Conservation (phyloP, 2,797 vertebrate species). For the Telmatherina bonti region DNA sequence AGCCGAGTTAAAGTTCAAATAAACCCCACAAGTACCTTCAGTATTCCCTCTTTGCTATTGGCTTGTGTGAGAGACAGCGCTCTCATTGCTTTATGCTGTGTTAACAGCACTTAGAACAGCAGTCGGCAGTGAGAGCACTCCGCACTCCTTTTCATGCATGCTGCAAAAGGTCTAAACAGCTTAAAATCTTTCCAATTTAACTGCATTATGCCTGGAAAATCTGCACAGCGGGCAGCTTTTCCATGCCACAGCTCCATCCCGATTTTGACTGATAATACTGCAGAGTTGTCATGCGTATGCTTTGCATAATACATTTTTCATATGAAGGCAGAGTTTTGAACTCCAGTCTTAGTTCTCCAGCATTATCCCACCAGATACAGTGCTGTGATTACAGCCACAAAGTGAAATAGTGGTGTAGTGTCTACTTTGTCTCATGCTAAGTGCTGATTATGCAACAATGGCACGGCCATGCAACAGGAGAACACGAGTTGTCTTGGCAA, state of each 20-base stretch:
- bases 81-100: constrained; percentile 32
- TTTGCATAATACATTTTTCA: constrained; percentile 10
- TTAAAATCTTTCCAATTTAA: constrained; percentile 42
- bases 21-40: constrained; percentile 39
- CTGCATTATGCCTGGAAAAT: constrained; percentile 14
- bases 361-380: constrained; percentile 15
- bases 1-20: constrained; percentile 35
- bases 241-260: constrained; percentile 9
- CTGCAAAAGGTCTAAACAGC: constrained; percentile 29
- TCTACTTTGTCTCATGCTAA: background rate
- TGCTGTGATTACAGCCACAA: constrained; percentile 22
- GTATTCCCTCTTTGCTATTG: constrained; percentile 34
- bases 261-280: constrained; percentile 24
- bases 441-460: constrained; percentile 19
- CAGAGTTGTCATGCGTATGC: background rate
- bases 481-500: background rate
- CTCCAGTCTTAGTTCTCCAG: background rate
- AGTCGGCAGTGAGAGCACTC: constrained; percentile 36
- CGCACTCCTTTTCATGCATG: constrained; percentile 33
- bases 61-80: constrained; percentile 33
- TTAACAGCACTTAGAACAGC: constrained; percentile 38
- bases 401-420: background rate
- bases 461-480: constrained; percentile 15
- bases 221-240: constrained; percentile 14
- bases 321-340: constrained; percentile 9